These are phyloP conservation scores for Pterocles burchelli DNA, from an alignment of 2,113 vertebrate genomes.

Conservation along the genomic window DNA sequence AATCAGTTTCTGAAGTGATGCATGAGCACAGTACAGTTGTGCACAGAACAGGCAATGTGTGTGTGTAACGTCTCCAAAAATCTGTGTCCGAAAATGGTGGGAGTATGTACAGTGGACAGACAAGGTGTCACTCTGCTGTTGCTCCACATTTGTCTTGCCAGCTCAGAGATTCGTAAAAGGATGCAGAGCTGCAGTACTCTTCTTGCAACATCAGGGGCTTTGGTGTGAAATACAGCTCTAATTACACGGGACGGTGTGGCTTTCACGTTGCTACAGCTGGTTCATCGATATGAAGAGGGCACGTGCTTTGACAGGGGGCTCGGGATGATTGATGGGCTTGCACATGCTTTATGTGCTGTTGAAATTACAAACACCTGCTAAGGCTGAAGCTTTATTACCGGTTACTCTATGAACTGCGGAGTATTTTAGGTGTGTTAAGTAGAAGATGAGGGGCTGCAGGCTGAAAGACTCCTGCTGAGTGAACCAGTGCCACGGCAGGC, in stretches of 20 bases:
- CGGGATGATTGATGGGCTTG: neutral
- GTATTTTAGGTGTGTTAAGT: accelerated
- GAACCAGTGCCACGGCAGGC: neutral
- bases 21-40: neutral
- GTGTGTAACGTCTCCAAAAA: neutral
- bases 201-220: neutral
- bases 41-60: neutral
- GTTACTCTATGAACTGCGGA: neutral
- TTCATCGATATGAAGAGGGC: neutral
- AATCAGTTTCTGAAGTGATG: neutral
- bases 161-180: neutral
- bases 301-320: accelerated
- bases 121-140: neutral
- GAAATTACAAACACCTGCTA: neutral
- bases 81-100: neutral
- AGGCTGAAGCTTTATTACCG: neutral
- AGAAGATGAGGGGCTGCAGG: neutral
- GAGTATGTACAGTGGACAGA: neutral
- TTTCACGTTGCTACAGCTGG: neutral
- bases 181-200: neutral
- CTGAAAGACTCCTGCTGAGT: neutral
- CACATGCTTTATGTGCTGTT: neutral
- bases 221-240: neutral
- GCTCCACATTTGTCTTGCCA: neutral
- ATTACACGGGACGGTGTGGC: neutral